These are phyloP conservation scores for Gymnoscopelus microlampas DNA, from an alignment of 2,797 vertebrate genomes.

Conservation along the genomic window DNA sequence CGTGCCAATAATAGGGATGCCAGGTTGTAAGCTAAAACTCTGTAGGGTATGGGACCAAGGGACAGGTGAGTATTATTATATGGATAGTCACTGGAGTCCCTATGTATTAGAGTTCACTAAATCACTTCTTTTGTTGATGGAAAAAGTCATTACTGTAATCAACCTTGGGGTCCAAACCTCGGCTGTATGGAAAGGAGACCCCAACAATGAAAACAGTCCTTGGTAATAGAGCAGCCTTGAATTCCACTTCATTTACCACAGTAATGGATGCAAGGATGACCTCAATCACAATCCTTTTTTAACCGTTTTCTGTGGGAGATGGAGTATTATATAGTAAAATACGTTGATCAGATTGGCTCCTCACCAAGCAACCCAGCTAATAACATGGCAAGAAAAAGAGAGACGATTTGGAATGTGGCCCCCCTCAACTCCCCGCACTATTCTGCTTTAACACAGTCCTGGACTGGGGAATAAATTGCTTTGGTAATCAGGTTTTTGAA, in stretches of 20 bases:
- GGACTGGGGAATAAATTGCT: slow-evolving; percentile 86
- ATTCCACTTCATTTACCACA: slow-evolving; percentile 84
- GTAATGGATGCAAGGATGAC: slow-evolving; percentile 88
- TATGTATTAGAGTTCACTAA: slow-evolving; percentile 69
- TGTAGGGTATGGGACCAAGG: slow-evolving; percentile 2
- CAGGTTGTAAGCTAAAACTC: neutral
- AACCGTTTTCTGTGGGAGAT: slow-evolving; percentile 78
- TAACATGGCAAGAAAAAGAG: slow-evolving; percentile 84
- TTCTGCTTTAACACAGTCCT: slow-evolving; percentile 80
- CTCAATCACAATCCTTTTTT: slow-evolving; percentile 88
- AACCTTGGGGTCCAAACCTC: slow-evolving; percentile 76
- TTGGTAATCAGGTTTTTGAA: slow-evolving; percentile 88
- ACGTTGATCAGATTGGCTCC: slow-evolving; percentile 88
- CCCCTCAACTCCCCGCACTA: slow-evolving; percentile 57
- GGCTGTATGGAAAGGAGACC: slow-evolving; percentile 62
- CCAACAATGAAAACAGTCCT: slow-evolving; percentile 74
- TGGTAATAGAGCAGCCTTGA: slow-evolving; percentile 83
- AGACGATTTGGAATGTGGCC: slow-evolving; percentile 80
- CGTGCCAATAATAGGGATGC: too few species aligned
- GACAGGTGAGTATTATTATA: slow-evolving; percentile 61
- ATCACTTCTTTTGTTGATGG: slow-evolving; percentile 74
- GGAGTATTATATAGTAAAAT: slow-evolving; percentile 76
- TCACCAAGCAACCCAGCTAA: slow-evolving; percentile 82
- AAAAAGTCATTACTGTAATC: slow-evolving; percentile 83
- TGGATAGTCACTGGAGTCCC: slow-evolving; percentile 73